phyloP scores from a whole-genome alignment of 2,888 invertebrate genomes.

The Macrophya alboannulata region DNA sequence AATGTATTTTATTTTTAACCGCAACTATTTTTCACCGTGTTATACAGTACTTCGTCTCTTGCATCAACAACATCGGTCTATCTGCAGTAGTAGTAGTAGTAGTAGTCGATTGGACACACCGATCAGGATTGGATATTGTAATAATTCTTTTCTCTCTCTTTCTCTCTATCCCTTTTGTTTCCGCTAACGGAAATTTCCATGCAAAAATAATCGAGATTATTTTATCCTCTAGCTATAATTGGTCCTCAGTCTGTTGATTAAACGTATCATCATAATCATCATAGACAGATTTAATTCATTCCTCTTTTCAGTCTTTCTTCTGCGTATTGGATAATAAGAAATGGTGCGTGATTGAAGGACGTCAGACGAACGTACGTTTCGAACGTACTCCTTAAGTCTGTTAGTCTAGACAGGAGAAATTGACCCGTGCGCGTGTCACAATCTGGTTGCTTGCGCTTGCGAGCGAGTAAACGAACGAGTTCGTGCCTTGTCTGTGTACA shows the following conservation, averaged over 20 bases:
- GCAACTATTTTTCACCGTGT: slow-evolving; percentile 25
- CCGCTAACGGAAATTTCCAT: background rate
- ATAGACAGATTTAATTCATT: slow-evolving; percentile 5
- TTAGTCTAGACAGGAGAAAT: slow-evolving; percentile 51
- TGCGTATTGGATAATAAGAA: background rate
- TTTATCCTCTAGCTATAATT: background rate
- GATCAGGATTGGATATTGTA: slow-evolving; percentile 12
- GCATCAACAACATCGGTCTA: background rate
- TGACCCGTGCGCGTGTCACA: slow-evolving; percentile 52
- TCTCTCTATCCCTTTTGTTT: background rate
- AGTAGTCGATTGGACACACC: slow-evolving; percentile 4
- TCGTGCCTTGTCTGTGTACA: background rate
- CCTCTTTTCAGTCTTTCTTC: background rate
- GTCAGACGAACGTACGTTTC: background rate
- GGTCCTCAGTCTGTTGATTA: background rate
- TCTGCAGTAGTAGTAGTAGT: background rate
- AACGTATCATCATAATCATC: background rate
- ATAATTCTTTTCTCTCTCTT: background rate
- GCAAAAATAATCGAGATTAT: background rate
- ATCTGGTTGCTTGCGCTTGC: slow-evolving; percentile 28
- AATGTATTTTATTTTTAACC: slow-evolving; percentile 54
- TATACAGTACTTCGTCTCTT: slow-evolving; percentile 22
- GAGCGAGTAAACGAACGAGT: background rate
- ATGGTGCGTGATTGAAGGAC: slow-evolving; percentile 35
- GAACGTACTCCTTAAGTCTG: slow-evolving; percentile 1